Evolutionary conservation across 1,140 invertebrate species (phyloP).

Genomic region (Calephelis nemesis): DNA sequence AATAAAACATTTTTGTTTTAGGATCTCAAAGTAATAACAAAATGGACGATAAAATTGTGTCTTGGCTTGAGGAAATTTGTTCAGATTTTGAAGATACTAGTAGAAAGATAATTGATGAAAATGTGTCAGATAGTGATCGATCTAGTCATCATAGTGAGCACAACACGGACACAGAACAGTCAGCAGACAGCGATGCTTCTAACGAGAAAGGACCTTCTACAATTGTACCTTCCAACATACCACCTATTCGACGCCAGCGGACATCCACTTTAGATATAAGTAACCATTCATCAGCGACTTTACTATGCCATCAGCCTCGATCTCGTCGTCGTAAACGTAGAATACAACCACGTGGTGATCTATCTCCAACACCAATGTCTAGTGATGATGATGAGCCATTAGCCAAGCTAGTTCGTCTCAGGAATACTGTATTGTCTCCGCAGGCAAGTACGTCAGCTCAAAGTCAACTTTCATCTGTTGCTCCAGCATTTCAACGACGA

Average conservation of each 20-base stretch:
- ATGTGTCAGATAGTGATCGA: constrained; percentile 1
- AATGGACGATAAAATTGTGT: constrained; percentile 1
- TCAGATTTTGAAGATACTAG: constrained; percentile 16
- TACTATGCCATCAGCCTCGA: constrained; percentile 2
- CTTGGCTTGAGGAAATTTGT: constrained; percentile 17
- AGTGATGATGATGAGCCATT: constrained; percentile 27
- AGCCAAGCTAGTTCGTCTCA: constrained; percentile 21
- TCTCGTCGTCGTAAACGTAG: constrained; percentile 8
- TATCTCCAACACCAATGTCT: constrained; percentile 12
- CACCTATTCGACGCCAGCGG: background rate
- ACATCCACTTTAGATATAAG: constrained; percentile 6
- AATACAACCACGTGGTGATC: constrained; percentile 16
- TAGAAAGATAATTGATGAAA: constrained; percentile 1
- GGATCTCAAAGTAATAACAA: too few species aligned
- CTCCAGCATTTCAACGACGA: constrained; percentile 24
- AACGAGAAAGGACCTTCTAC: constrained; percentile 1
- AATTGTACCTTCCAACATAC: constrained; percentile 12
- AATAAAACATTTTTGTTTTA: too few species aligned
- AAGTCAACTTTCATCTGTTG: constrained; percentile 23
- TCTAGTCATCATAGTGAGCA: constrained; percentile 8
- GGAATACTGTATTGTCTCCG: constrained; percentile 24
- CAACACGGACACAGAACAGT: background rate
- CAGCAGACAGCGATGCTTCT: constrained; percentile 7
- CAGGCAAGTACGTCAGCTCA: constrained; percentile 25
- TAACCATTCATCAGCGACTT: background rate